phyloP scores from a whole-genome alignment of 2,113 vertebrate species.

The Chloropsis hardwickii region DNA sequence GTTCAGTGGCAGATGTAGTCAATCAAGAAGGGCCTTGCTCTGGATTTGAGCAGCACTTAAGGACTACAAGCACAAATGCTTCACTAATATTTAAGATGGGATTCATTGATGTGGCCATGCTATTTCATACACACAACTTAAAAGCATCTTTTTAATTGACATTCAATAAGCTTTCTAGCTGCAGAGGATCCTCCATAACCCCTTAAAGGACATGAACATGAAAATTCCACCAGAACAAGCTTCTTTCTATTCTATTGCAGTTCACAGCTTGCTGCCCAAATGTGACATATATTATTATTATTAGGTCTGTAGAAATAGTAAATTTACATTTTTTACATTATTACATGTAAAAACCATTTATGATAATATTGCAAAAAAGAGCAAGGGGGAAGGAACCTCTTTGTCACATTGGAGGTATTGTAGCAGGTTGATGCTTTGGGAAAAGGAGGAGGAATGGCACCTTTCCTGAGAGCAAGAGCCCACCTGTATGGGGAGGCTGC shows the following conservation, averaged over 20 bases:
- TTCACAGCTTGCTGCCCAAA: background rate
- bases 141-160: background rate
- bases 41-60: background rate
- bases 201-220: background rate
- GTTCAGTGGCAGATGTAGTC: background rate
- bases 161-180: background rate
- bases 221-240: background rate
- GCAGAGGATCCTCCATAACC: background rate
- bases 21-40: background rate
- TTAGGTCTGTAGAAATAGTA: background rate
- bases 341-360: too few species aligned
- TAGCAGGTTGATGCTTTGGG: background rate
- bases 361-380: background rate
- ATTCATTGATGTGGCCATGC: background rate
- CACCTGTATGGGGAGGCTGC: rapidly evolving
- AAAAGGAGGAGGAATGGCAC: background rate
- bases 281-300: background rate
- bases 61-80: background rate
- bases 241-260: background rate
- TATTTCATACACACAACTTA: background rate
- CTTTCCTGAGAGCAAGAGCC: background rate
- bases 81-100: background rate
- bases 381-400: background rate
- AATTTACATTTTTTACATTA: background rate
- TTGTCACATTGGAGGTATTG: background rate